A percentile compares a stretch with the other conserved stretches of the same genome.
phyloP scores from a whole-genome alignment of 2,113 vertebrate species.

The Platanista minor region DNA sequence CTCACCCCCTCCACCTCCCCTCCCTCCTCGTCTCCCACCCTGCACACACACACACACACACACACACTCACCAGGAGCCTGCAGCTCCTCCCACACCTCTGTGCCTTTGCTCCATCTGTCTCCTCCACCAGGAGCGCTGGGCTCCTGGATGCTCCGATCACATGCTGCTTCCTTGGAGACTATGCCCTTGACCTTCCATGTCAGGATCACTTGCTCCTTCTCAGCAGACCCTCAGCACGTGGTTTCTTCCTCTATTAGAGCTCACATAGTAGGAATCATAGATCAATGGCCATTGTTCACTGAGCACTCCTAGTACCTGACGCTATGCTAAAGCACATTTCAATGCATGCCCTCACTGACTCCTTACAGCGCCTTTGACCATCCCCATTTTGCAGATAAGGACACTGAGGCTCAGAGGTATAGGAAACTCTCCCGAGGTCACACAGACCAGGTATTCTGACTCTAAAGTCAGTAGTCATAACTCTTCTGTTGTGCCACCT shows the following conservation, averaged over 20 bases:
- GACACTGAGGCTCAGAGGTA: background rate
- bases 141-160: background rate
- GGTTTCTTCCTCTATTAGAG: background rate
- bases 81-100: background rate
- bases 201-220: background rate
- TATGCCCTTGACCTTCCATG: background rate
- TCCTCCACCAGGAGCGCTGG: background rate
- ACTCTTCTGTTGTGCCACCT: background rate
- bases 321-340: rapidly evolving
- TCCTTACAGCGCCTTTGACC: background rate
- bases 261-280: rapidly evolving
- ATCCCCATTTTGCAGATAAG: background rate
- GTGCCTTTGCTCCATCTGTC: background rate
- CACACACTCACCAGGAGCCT: background rate
- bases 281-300: background rate
- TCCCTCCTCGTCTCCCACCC: background rate
- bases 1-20: background rate
- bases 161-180: background rate
- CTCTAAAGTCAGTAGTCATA: background rate
- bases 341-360: background rate
- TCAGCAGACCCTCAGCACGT: background rate
- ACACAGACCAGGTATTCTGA: background rate
- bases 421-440: background rate
- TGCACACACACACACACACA: rapidly evolving
- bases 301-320: background rate